Evolutionary conservation across 2,797 vertebrate genomes (phyloP), one percentile per base, ranked within the genome.

Genomic region (Spea hammondii): DNA sequence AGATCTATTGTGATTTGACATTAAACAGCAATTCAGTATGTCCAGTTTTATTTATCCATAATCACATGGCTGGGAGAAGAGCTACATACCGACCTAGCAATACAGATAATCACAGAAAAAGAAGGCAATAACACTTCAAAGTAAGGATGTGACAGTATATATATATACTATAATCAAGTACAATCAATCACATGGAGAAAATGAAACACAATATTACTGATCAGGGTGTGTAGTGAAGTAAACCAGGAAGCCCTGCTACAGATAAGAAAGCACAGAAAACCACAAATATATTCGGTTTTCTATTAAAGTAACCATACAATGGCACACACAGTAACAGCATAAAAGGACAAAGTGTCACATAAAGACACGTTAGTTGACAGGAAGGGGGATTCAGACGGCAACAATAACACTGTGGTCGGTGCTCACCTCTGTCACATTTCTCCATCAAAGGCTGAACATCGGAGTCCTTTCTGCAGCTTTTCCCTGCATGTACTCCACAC

Each of bases 351-450:
- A 44, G 62, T 4, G 44, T 44, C n/a, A 64, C 17, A 64, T 7
- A 6, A 64, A 7, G 10, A 10, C 7, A 64, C 6, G n/a, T 17
- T 8, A 47, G 5, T 6, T 5, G 47, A 45, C 64, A 65, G 64
- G 32, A 44, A 64, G 32, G 32, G 32, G 32, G 32, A 44, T n/a
- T 17, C 64, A 46, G 64, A 65, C 4, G 10, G 10, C 14, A 65
- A 10, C 55, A 57, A 57, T 57, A 13, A 57, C 9, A 32, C 55
- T 57, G 9, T 57, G 12, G 8, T 5, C 55, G 2, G 17, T 8
- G 54, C 78, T 70, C 57, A 79, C 78, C 78, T 44, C 49, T 62
- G 8, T 79, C 17, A 53, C 66, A 45, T 55, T 62, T 49, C 5
- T 54, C 72, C 65, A 74, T 69, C 17, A 79, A 44, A 6, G 67